A percentile compares a stretch with the other conserved stretches of the same genome.
These are phyloP conservation scores for Homarus gammarus DNA, from an alignment of 2,888 invertebrate species.

Conservation along the genomic window DNA sequence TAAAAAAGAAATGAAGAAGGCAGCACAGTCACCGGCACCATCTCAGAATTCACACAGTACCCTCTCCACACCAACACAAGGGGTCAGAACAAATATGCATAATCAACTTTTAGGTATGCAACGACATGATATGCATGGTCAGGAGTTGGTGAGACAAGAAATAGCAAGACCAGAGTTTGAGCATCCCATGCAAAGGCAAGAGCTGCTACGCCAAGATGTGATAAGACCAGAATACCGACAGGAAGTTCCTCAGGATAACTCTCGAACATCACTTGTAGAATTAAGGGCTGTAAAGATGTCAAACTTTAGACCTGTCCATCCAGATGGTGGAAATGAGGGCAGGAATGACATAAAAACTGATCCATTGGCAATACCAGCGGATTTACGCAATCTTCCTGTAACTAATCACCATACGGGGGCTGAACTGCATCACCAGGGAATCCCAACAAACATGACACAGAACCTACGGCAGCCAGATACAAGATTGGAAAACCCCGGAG, in stretches of 20 bases:
- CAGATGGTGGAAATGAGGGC: conserved; percentile 34
- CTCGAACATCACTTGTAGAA: conserved; percentile 42
- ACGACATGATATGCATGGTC: conserved; percentile 29
- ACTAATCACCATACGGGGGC: conserved; percentile 12
- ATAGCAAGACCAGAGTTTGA: conserved; percentile 29
- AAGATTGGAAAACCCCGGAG: conserved; percentile 43
- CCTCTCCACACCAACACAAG: conserved; percentile 31
- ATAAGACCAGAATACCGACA: conserved; percentile 47
- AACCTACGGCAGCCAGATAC: conserved; percentile 45
- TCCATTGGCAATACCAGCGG: conserved; percentile 16
- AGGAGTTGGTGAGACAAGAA: conserved; percentile 41
- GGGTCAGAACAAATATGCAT: not conserved
- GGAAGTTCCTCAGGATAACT: conserved; percentile 30
- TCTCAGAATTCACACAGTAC: conserved; percentile 30
- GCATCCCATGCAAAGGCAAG: conserved; percentile 38
- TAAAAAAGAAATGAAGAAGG: conserved; percentile 56
- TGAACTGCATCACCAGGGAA: conserved; percentile 46
- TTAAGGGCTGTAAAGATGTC: conserved; percentile 36
- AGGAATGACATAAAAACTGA: conserved; percentile 35
- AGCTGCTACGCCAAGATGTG: conserved; percentile 20
- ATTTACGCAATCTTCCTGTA: conserved; percentile 24
- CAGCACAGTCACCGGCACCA: conserved; percentile 17
- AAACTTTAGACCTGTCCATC: conserved; percentile 22
- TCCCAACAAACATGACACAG: conserved; percentile 30
- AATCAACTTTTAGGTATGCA: conserved; percentile 40